Evolutionary conservation across 2,113 vertebrate species (phyloP).

Genomic region (Bubalus kerabau): DNA sequence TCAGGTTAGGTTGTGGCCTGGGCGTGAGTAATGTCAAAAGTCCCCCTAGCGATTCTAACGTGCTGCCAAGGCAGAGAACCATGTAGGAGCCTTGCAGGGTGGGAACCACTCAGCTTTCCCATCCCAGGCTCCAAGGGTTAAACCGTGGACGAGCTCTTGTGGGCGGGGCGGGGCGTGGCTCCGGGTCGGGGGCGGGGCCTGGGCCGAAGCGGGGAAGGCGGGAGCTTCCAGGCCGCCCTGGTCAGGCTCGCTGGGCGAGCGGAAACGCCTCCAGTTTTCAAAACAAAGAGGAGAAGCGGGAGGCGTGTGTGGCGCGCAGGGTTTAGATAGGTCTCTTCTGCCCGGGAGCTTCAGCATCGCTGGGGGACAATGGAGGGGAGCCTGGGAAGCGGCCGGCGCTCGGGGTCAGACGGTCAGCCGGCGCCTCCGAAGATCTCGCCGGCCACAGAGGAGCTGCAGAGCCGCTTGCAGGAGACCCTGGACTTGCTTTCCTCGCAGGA

Average conservation of each 20-base stretch:
- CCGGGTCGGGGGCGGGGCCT: background rate
- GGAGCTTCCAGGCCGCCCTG: background rate
- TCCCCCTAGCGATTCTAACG: background rate
- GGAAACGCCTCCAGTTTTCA: background rate
- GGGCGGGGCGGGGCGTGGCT: background rate
- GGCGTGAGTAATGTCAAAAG: background rate
- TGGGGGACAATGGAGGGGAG: background rate
- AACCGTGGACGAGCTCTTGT: rapidly evolving
- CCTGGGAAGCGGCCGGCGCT: background rate
- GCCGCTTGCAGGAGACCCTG: background rate
- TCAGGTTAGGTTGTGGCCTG: background rate
- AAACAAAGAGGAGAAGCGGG: constrained; percentile 12
- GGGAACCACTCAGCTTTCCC: too few species aligned
- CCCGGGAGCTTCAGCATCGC: background rate
- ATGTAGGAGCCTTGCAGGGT: background rate
- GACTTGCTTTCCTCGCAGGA: background rate
- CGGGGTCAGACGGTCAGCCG: background rate
- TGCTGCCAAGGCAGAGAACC: background rate
- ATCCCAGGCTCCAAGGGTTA: background rate
- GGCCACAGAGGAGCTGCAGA: background rate
- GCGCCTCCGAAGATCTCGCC: background rate
- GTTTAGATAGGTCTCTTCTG: background rate
- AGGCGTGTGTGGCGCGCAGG: background rate
- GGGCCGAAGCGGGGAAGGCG: background rate
- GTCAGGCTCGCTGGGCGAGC: background rate